Base-by-base conservation (phyloP, 2,888 invertebrate species). In the Lasioglossum leucozonium region DNA sequence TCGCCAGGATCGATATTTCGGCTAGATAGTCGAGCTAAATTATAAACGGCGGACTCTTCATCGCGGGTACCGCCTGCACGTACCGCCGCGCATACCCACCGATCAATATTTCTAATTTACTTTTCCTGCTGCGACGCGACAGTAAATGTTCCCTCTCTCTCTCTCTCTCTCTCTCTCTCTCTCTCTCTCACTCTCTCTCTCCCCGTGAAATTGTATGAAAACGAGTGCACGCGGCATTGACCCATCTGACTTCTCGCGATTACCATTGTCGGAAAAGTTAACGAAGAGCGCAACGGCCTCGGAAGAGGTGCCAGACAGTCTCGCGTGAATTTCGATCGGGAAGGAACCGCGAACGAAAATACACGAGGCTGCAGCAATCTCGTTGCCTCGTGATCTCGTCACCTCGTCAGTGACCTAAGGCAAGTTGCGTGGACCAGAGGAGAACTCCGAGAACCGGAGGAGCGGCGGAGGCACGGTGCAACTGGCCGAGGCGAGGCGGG, bases 51-150 rank as follows among this genome's bases (percentile, higher is more conserved):
- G 79, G 65, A 71, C 77, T 87, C 85, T 83, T 87, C 87, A 85
- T 85, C 87, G 58, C 77, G 72, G 72, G 76, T 65, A 69, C 82
- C 80, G 78, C 73, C 87, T 88, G 80, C 84, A 82, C 79, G 71
- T 72, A 78, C 77, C 78, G 81, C 73, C 77, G 76, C 79, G 69
- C 80, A 75, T 75, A 83, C 58, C 51, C 79, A n/a, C 51, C 77
- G 87, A 88, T 88, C 88, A 88, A 88, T 88, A 87, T 83, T 87
- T 85, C 83, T 81, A 88, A 88, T 88, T 88, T 87, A 77, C 83
- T 85, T 87, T 79, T 77, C 77, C 58, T 37, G 65, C 84, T 26
- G 65, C 55, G 75, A 74, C 62, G 30, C 62, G 30, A 62, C 30
- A 30, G 62, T 2, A 30, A 62, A 62, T 34, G 30, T 62, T 62